Evolutionary conservation across 1,140 invertebrate species (phyloP).

Genomic region (Drosophila micromelanica): DNA sequence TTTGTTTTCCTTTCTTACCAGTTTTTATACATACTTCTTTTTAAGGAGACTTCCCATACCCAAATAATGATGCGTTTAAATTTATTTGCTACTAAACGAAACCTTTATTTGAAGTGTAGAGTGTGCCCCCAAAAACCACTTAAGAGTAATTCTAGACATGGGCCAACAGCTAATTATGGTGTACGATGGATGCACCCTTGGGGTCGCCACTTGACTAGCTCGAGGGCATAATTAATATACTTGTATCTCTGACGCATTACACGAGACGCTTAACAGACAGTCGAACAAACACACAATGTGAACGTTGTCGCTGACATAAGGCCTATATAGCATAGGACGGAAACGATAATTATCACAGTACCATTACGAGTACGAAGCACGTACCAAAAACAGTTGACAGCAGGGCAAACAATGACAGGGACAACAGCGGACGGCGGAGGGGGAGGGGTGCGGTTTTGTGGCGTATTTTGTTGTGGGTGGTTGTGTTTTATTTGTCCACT

Average conservation of each 20-base stretch:
- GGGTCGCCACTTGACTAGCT: slow-evolving; percentile 43
- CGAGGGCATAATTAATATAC: slow-evolving; percentile 69
- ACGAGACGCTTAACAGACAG: slow-evolving; percentile 60
- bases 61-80: slow-evolving; percentile 14
- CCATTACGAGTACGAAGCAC: slow-evolving; percentile 61
- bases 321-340: slow-evolving; percentile 16
- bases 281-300: slow-evolving; percentile 37
- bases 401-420: slow-evolving; percentile 50
- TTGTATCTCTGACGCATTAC: slow-evolving; percentile 60
- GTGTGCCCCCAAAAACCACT: slow-evolving; percentile 27
- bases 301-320: slow-evolving; percentile 13
- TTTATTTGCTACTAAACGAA: slow-evolving; percentile 17
- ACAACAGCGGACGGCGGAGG: not conserved
- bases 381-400: slow-evolving; percentile 61
- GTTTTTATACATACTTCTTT: not conserved
- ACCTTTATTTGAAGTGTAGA: slow-evolving; percentile 37
- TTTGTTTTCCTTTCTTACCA: not conserved
- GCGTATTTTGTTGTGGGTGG: slow-evolving; percentile 3
- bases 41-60: not conserved
- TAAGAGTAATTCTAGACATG: slow-evolving; percentile 45
- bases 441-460: not conserved
- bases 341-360: slow-evolving; percentile 72
- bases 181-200: slow-evolving; percentile 42
- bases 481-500: not conserved
- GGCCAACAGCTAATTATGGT: slow-evolving; percentile 58